phyloP scores from a whole-genome alignment of 2,797 vertebrate genomes.

The Catamblyrhynchus diadema region DNA sequence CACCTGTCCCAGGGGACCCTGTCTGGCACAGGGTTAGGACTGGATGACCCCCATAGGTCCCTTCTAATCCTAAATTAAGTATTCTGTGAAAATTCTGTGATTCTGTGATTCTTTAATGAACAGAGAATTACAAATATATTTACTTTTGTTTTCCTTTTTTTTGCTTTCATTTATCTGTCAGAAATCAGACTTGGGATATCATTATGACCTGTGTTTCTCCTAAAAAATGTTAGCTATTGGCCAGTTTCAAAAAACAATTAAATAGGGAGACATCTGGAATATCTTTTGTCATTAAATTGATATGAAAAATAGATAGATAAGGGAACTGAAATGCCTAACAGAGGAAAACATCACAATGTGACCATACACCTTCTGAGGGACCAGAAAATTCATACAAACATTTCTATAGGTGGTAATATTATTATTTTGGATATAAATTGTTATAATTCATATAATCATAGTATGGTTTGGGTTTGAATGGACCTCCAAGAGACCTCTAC shows the following conservation, averaged over 20 bases:
- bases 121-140: not conserved
- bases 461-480: not conserved
- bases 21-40: accelerated
- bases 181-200: not conserved
- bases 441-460: not conserved
- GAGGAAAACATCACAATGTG: not conserved
- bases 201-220: not conserved
- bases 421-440: not conserved
- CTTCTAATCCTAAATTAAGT: not conserved
- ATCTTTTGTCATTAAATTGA: not conserved
- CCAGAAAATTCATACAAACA: not conserved
- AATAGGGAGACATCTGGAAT: not conserved
- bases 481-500: not conserved
- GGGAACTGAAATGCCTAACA: not conserved
- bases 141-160: too few species aligned
- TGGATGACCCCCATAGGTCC: not conserved
- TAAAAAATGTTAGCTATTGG: not conserved
- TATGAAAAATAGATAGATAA: not conserved
- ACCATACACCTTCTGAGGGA: accelerated
- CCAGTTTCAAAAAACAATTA: not conserved
- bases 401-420: not conserved
- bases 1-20: not conserved
- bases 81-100: not conserved
- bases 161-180: not conserved
- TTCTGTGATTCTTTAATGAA: not conserved